Conservation (phyloP, 2,797 vertebrate genomes). For the Myotis myotis region DNA sequence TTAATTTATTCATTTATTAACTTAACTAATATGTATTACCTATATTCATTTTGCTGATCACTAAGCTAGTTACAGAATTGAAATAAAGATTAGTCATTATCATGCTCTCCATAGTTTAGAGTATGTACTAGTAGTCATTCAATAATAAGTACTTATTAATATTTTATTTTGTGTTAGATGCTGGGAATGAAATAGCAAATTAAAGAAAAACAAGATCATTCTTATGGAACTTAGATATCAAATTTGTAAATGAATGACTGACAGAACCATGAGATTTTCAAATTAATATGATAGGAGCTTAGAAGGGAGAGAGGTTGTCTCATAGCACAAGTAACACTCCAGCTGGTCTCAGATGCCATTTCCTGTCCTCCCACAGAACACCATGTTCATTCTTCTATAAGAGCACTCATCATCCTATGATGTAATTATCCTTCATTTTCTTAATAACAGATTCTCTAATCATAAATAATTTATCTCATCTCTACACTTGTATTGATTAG, state of each 20-base stretch:
- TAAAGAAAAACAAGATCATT: neutral
- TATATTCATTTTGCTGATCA: neutral
- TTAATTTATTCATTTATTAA: slow-evolving; percentile 12
- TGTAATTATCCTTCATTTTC: neutral
- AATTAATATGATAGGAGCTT: neutral
- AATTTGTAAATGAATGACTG: neutral
- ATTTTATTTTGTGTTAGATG: neutral
- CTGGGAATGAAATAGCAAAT: neutral
- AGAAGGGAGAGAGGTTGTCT: neutral
- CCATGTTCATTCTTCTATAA: neutral
- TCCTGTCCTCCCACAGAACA: neutral
- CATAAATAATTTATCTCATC: neutral
- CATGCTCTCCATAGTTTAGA: neutral
- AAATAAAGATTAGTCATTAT: neutral
- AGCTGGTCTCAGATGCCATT: neutral
- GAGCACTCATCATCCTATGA: neutral
- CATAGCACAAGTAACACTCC: neutral
- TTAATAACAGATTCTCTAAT: neutral
- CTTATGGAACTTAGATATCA: neutral
- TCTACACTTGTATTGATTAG: neutral
- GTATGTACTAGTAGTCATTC: neutral
- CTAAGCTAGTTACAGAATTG: neutral
- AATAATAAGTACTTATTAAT: neutral
- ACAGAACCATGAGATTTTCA: neutral
- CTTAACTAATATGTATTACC: neutral